phyloP scores from a whole-genome alignment of 2,797 vertebrate species.

The Coregonus suidteri region DNA sequence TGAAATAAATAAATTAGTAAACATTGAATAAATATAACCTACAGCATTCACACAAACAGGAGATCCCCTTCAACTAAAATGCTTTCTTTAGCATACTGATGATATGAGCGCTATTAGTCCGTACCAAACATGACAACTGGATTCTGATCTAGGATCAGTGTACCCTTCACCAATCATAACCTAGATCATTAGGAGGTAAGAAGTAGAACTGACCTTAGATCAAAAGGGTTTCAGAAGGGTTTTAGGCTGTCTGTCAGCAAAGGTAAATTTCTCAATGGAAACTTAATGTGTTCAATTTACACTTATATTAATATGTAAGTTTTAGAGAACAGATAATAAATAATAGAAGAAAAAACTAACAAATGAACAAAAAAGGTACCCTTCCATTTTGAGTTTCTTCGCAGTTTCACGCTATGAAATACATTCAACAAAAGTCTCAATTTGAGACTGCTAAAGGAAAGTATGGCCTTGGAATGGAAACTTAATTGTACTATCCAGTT shows the following conservation, averaged over 20 bases:
- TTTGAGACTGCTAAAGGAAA: constrained; percentile 82
- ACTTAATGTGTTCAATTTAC: constrained; percentile 59
- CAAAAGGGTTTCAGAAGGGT: constrained; percentile 42
- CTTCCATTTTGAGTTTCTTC: constrained; percentile 86
- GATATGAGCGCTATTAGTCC: constrained; percentile 14
- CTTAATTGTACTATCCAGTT: constrained; percentile 76
- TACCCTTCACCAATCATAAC: not conserved
- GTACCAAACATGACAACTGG: constrained; percentile 45
- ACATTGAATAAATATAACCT: constrained; percentile 85
- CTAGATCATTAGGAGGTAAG: constrained; percentile 5
- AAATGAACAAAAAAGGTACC: constrained; percentile 74
- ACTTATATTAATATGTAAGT: constrained; percentile 92
- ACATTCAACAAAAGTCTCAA: constrained; percentile 93
- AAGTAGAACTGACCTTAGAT: constrained; percentile 35
- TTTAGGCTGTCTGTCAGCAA: constrained; percentile 45
- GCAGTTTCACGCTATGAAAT: constrained; percentile 90
- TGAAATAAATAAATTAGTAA: constrained; percentile 86
- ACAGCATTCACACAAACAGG: constrained; percentile 65
- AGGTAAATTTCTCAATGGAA: constrained; percentile 49
- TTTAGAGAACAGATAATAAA: constrained; percentile 91
- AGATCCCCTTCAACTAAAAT: constrained; percentile 57
- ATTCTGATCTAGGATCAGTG: not conserved
- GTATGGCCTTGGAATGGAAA: constrained; percentile 82
- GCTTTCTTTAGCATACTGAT: constrained; percentile 50
- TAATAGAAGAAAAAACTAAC: constrained; percentile 69